These are phyloP conservation scores for Pseudococcus jackbeardsleyi DNA, from an alignment of 2,888 invertebrate genomes.

Conservation along the genomic window DNA sequence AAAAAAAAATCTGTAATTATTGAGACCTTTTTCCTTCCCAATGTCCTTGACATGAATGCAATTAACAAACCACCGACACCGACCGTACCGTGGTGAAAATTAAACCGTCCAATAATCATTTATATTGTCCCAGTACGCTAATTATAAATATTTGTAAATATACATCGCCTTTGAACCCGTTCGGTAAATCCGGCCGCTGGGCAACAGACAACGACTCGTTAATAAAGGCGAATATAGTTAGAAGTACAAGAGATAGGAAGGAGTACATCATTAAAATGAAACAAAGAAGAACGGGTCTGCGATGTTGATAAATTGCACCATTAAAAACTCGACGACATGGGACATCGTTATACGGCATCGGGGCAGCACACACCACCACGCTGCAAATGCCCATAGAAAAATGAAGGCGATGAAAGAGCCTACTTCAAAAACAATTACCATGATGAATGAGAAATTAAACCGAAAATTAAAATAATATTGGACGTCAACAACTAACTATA, in stretches of 20 bases:
- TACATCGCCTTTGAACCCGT: not conserved
- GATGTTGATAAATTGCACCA: slow-evolving; percentile 58
- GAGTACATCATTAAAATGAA: slow-evolving; percentile 55
- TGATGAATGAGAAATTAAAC: slow-evolving; percentile 32
- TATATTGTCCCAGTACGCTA: slow-evolving; percentile 27
- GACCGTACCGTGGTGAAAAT: not conserved
- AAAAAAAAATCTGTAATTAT: not conserved
- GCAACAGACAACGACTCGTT: slow-evolving; percentile 47
- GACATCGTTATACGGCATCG: slow-evolving; percentile 51
- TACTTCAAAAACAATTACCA: slow-evolving; percentile 29
- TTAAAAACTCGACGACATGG: slow-evolving; percentile 61
- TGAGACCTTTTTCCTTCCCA: not conserved
- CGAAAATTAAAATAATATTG: slow-evolving; percentile 23
- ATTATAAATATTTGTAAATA: slow-evolving; percentile 38
- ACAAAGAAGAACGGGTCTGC: slow-evolving; percentile 52
- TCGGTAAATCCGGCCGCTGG: slow-evolving; percentile 43
- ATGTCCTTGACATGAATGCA: slow-evolving; percentile 9
- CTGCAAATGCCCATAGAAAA: slow-evolving; percentile 39
- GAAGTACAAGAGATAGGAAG: slow-evolving; percentile 43
- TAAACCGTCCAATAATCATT: slow-evolving; percentile 37
- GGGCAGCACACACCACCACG: not conserved
- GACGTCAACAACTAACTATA: slow-evolving; percentile 12
- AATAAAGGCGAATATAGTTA: slow-evolving; percentile 39
- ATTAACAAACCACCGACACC: slow-evolving; percentile 7
- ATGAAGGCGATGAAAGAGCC: slow-evolving; percentile 34